A percentile compares a stretch with the other conserved stretches of the same genome.
Conservation (phyloP, 2,888 invertebrate genomes). For the Nomada goodeniana region DNA sequence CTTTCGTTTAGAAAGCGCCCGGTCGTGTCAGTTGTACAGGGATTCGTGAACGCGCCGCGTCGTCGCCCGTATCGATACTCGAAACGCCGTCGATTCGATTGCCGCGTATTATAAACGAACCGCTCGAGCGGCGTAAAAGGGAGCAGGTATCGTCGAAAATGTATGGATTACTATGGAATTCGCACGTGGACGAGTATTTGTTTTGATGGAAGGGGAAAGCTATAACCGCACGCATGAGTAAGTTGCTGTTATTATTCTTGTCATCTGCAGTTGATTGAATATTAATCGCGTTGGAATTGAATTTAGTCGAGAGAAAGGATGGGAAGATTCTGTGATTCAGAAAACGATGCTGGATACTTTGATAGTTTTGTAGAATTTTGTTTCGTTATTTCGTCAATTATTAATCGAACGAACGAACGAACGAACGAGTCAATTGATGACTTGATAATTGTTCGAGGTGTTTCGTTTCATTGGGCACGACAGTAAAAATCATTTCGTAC, state of each 20-base stretch:
- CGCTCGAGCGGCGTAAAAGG: not conserved
- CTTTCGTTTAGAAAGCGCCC: constrained; percentile 71
- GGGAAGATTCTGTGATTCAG: too few relatives aligned
- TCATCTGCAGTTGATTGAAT: not conserved
- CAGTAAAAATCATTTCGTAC: too few relatives aligned
- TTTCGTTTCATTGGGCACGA: too few relatives aligned
- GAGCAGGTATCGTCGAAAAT: not conserved
- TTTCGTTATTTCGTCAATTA: too few relatives aligned
- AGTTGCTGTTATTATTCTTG: constrained; percentile 13
- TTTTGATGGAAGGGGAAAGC: constrained; percentile 32
- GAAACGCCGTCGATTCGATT: not conserved
- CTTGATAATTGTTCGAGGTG: too few relatives aligned
- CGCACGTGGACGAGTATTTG: not conserved
- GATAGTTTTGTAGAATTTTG: too few relatives aligned
- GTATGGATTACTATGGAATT: not conserved
- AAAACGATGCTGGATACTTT: too few relatives aligned
- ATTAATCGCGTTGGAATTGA: not conserved
- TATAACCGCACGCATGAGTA: constrained; percentile 56
- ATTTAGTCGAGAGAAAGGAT: not conserved
- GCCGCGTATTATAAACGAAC: not conserved
- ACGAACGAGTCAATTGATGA: too few relatives aligned
- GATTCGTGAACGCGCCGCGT: constrained; percentile 51
- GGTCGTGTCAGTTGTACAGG: constrained; percentile 56
- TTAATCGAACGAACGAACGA: too few relatives aligned
- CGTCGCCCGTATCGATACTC: constrained; percentile 9